phyloP scores from a whole-genome alignment of 2,888 invertebrate genomes.

The Drosophila paramelanica region DNA sequence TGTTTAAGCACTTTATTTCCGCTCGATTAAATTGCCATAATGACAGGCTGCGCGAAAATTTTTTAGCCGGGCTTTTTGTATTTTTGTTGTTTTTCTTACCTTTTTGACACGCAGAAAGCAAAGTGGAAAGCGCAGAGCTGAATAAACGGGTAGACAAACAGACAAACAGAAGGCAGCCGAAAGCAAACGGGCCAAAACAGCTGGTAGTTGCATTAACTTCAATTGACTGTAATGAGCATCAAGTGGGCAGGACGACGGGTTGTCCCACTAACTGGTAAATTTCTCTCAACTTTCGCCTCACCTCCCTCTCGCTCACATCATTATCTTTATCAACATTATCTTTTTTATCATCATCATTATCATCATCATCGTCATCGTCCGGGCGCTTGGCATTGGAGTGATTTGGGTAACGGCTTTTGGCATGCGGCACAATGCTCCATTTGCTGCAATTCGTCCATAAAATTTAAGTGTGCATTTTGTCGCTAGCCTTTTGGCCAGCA shows the following conservation, averaged over 20 bases:
- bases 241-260: constrained; percentile 49
- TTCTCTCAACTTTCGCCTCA: background rate
- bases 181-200: constrained; percentile 43
- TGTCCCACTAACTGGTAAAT: constrained; percentile 7
- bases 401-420: constrained; percentile 59
- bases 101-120: constrained; percentile 11
- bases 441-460: constrained; percentile 61
- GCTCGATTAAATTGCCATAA: constrained; percentile 80
- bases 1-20: constrained; percentile 78
- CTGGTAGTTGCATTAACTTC: constrained; percentile 68
- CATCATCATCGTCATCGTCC: constrained; percentile 24
- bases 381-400: constrained; percentile 13
- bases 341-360: background rate
- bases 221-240: constrained; percentile 71
- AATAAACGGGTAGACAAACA: constrained; percentile 5
- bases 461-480: constrained; percentile 63
- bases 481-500: constrained; percentile 45
- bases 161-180: constrained; percentile 2
- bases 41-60: constrained; percentile 56
- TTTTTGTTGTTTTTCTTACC: constrained; percentile 21
- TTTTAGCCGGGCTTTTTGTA: constrained; percentile 4
- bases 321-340: constrained; percentile 12
- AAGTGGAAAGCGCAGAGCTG: background rate
- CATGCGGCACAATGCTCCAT: constrained; percentile 57
- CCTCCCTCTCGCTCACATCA: constrained; percentile 5